Conservation (phyloP, 2,797 vertebrate species). For the Chrysocyon brachyurus region DNA sequence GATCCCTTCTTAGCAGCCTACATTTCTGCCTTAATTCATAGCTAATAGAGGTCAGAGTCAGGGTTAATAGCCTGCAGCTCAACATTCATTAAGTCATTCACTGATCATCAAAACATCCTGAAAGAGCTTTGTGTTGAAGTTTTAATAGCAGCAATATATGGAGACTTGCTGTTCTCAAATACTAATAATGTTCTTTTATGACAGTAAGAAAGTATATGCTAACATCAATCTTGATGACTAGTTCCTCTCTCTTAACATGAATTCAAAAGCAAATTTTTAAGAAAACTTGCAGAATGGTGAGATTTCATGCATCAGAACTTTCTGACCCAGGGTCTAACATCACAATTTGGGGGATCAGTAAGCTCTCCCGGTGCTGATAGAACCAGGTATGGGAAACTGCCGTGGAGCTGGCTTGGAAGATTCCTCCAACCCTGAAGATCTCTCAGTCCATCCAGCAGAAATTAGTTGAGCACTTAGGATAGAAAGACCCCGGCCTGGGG, state of each 20-base stretch:
- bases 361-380: not conserved
- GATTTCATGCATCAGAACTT: not conserved
- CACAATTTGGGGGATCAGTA: not conserved
- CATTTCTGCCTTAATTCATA: slow-evolving; percentile 82
- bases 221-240: slow-evolving; percentile 74
- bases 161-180: slow-evolving; percentile 78
- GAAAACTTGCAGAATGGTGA: slow-evolving; percentile 49
- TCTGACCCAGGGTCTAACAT: not conserved
- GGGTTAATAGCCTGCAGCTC: slow-evolving; percentile 87
- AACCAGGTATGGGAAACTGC: not conserved
- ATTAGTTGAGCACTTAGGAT: not conserved
- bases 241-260: slow-evolving; percentile 62
- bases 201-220: slow-evolving; percentile 72
- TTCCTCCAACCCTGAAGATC: not conserved
- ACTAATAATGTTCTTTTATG: slow-evolving; percentile 72
- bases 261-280: slow-evolving; percentile 61
- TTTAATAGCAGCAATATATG: slow-evolving; percentile 82
- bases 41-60: slow-evolving; percentile 83
- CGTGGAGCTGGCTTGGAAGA: not conserved
- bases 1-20: slow-evolving; percentile 73
- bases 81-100: slow-evolving; percentile 85
- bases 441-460: not conserved
- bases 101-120: slow-evolving; percentile 85
- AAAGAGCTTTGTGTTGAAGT: slow-evolving; percentile 80
- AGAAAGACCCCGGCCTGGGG: not conserved